Evolutionary conservation across 1,140 invertebrate genomes (phyloP).

Genomic region (Drosophila rufa): DNA sequence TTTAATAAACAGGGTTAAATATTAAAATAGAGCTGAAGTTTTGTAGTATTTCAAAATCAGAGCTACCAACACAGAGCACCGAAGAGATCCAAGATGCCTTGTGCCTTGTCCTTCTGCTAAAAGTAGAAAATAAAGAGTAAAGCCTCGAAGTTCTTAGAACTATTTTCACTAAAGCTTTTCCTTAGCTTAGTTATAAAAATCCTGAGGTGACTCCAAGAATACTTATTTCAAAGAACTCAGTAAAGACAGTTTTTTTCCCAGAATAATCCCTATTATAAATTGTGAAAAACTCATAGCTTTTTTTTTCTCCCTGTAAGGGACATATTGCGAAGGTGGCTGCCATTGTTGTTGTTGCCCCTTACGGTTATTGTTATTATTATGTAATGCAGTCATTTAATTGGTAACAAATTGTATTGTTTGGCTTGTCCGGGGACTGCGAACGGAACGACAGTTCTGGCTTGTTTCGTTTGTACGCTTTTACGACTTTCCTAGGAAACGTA

Average conservation of each 20-base stretch:
- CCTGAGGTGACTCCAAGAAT: neutral
- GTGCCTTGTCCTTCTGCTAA: neutral
- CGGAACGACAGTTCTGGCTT: slow-evolving; percentile 51
- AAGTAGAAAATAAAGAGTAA: too few species aligned
- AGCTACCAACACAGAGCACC: too few species aligned
- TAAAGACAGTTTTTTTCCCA: neutral
- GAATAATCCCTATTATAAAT: neutral
- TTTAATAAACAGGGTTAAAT: too few species aligned
- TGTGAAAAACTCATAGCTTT: neutral
- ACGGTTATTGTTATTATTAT: slow-evolving; percentile 73
- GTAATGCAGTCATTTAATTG: slow-evolving; percentile 83
- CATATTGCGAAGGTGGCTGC: slow-evolving; percentile 26
- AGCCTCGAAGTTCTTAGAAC: neutral
- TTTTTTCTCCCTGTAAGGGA: slow-evolving; percentile 14
- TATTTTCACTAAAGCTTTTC: neutral
- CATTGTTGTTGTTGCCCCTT: slow-evolving; percentile 40
- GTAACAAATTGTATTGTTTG: slow-evolving; percentile 83
- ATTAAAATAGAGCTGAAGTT: too few species aligned
- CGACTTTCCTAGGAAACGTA: slow-evolving; percentile 73
- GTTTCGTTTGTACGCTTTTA: slow-evolving; percentile 73
- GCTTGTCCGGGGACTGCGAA: slow-evolving; percentile 37
- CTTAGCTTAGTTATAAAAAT: neutral
- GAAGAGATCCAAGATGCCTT: too few species aligned
- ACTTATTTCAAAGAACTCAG: neutral
- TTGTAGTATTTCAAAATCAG: too few species aligned